Evolutionary conservation across 2,113 vertebrate species (phyloP), one percentile per base, ranked within the genome.

Genomic region (Agapornis roseicollis): DNA sequence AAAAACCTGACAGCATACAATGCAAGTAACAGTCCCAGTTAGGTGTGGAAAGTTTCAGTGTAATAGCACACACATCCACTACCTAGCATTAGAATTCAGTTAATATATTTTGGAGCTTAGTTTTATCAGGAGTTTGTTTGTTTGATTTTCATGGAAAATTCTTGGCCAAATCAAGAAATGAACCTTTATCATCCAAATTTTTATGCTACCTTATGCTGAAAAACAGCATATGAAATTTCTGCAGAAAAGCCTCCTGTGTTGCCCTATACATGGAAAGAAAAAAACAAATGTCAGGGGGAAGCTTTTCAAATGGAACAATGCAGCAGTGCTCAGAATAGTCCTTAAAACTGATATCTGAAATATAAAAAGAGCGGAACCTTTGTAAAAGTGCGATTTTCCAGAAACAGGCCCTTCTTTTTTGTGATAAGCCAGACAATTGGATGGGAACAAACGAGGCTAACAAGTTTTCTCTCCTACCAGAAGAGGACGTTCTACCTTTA

Each of bases 401-500:
- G 44, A 76, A 96, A 68, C 1, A 3, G 6, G 10, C 5, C 5
- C 3, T 53, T 53, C 14, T 80, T 85, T 85, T 74, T 71, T 78
- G 18, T 25, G 22, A 68, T 35, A 55, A 64, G 37, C 20, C 9
- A 15, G 6, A 63, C 42, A 73, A 76, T 25, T 16, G 44, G 11
- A 31, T 6, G 16, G 5, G 19, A 91, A 41, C 25, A 85, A 76
- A 58, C 23, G 33, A 88, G 23, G 11, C 20, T 78, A 70, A 78
- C 46, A 91, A 71, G 55, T 83, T 41, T 90, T 78, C 82, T 58
- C 31, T 96, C 56, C 86, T 73, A 78, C 90, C 93, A 95, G 88
- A 91, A 95, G 85, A 94, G 92, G 94, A 93, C 47, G 60, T 93
- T 73, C 76, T 91, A 64, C 60, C 60, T 93, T 92, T 90, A 73